phyloP scores from a whole-genome alignment of 2,888 invertebrate genomes.

The Conomelus anceps region DNA sequence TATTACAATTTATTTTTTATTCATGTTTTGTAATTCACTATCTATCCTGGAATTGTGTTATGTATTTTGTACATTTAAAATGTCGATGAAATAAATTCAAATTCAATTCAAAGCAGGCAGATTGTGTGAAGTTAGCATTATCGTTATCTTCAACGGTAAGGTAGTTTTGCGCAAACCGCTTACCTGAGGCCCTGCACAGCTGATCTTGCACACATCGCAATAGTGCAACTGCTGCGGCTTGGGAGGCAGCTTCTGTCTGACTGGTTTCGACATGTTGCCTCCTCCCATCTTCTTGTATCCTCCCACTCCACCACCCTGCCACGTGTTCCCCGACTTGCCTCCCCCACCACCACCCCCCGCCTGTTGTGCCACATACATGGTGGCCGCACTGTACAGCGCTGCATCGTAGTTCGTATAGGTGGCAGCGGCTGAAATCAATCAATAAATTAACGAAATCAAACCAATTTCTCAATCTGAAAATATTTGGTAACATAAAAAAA shows the following conservation, averaged over 20 bases:
- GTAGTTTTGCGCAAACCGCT: constrained; percentile 17
- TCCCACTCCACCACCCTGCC: constrained; percentile 27
- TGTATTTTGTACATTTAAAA: too few species aligned
- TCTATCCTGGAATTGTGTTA: too few species aligned
- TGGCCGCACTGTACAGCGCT: constrained; percentile 90
- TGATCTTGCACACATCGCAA: constrained; percentile 98
- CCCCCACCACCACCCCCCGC: constrained; percentile 46
- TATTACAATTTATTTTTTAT: too few species aligned
- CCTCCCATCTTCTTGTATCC: constrained; percentile 51
- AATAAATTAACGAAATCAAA: background rate
- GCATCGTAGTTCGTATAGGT: constrained; percentile 86
- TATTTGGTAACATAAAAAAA: too few species aligned
- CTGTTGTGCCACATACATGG: constrained; percentile 88
- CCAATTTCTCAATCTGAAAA: too few species aligned
- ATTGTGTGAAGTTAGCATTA: too few species aligned
- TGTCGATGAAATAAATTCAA: too few species aligned
- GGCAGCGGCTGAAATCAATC: constrained; percentile 50
- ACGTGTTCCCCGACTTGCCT: constrained; percentile 41
- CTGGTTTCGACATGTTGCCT: constrained; percentile 51
- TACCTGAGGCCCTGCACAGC: constrained; percentile 88
- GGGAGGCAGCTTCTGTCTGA: constrained; percentile 71
- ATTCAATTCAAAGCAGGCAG: too few species aligned
- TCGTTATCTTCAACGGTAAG: too few species aligned
- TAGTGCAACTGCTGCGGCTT: constrained; percentile 93
- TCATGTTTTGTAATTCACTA: too few species aligned